phyloP scores from a whole-genome alignment of 1,140 invertebrate species.

The Ruditapes philippinarum region DNA sequence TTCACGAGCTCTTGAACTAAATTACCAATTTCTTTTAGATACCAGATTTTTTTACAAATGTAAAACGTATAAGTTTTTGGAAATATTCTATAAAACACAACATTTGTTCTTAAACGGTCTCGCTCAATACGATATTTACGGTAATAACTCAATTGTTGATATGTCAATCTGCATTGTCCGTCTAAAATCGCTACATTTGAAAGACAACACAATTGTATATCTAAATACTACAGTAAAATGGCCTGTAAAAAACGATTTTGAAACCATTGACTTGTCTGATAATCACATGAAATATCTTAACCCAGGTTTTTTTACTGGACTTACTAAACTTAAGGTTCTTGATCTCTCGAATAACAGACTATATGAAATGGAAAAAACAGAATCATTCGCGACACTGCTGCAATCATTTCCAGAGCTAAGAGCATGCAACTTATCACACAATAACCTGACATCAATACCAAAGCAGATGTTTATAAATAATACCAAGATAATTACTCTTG shows the following conservation, averaged over 20 bases:
- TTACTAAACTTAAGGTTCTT: background rate
- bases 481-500: background rate
- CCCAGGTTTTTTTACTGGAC: background rate
- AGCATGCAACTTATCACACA: background rate
- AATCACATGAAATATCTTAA: background rate
- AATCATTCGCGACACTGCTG: background rate
- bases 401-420: background rate
- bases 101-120: background rate
- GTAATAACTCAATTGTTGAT: background rate
- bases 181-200: background rate
- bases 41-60: background rate
- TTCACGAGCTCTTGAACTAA: background rate
- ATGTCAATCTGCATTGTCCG: background rate
- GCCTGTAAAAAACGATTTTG: background rate
- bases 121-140: background rate
- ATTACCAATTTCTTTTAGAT: background rate
- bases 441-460: background rate
- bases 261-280: background rate
- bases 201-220: background rate
- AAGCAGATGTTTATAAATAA: background rate
- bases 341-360: background rate
- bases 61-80: background rate
- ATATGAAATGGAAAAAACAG: background rate
- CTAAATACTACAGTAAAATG: background rate
- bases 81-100: background rate